Evolutionary conservation across 2,797 vertebrate genomes (phyloP), one percentile per base, ranked within the genome.

Genomic region (Melanotaenia maccullochi): DNA sequence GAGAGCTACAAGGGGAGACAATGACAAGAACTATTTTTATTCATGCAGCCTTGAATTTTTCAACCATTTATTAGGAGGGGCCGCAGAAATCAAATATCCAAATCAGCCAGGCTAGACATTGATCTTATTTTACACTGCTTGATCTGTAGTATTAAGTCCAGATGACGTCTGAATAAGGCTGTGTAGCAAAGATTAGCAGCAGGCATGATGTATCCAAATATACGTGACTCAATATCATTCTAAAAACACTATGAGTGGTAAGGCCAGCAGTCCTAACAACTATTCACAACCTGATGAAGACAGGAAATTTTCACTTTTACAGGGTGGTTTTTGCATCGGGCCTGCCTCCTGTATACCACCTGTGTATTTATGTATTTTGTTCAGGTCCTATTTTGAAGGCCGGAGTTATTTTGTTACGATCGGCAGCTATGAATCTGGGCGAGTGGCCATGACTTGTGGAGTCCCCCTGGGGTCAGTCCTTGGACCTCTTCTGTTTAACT

Each of bases 1-100:
- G 11, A 33, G 3, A 56, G 20, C 9, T 60, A 40, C 60, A 13
- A 33, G 60, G n/a, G 73, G 25, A 66, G 35, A 60, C 5, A 64
- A 24, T 58, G 4, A 11, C 16, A 20, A 30, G 16, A 62, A 20
- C 0, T 4, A 44, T 6, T 61, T 61, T 61, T 20, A 13, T 24
- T 9, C 12, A 42, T 28, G 5, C 24, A 42, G 24, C 38, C 24
- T 8, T 18, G 25, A 44, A 28, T 28, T 32, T 16, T 47, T 22
- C 8, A 4, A 2, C 9, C 5, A 11, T n/a, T 62, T 32, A 32
- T 61, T 11, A 30, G 22, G 18, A 30, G 5, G 38, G 16, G 60
- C 25, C 42, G 32, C 22, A 40, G 12, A 40, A 40, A 2, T 8
- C 9, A 7, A 28, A 40, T 9, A 38, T 60, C 36, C 5, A 7